Percentiles rank a stretch among this genome's conserved stretches.
phyloP scores from a whole-genome alignment of 2,797 vertebrate genomes.

The Darevskia mixta region DNA sequence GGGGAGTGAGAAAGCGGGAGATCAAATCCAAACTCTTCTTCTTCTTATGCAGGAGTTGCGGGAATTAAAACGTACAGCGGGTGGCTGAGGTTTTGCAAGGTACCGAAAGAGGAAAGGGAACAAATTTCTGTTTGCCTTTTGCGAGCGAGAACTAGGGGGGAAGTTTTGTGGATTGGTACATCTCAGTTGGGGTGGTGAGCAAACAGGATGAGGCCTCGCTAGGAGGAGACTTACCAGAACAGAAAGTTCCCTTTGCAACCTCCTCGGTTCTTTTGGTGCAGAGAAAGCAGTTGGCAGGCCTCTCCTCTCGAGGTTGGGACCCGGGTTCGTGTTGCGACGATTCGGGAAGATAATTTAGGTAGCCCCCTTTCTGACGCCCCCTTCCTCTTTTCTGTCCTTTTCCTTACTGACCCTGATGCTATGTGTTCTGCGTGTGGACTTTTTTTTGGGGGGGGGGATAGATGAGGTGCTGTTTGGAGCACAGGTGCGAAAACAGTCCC shows the following conservation, averaged over 20 bases:
- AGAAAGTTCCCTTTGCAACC: no score
- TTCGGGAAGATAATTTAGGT: neutral
- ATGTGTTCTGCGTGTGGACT: neutral
- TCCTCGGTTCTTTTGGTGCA: no score
- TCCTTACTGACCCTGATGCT: neutral
- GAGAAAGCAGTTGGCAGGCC: neutral
- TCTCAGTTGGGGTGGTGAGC: neutral
- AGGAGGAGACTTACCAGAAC: neutral
- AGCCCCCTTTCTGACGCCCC: neutral
- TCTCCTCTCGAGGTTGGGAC: no score
- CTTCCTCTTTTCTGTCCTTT: neutral
- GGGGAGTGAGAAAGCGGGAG: no score
- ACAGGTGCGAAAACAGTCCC: neutral
- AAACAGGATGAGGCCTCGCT: neutral
- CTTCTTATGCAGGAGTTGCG: no score
- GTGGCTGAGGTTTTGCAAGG: neutral
- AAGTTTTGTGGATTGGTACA: neutral
- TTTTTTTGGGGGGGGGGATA: no score
- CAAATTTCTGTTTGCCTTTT: neutral
- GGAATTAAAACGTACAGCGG: no score
- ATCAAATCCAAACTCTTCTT: no score
- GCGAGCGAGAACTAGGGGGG: fast-evolving
- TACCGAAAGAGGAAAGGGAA: neutral
- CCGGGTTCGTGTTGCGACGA: neutral
- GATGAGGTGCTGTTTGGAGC: neutral